These are phyloP conservation scores for Tympanuchus pallidicinctus DNA, from an alignment of 2,113 vertebrate genomes.

Conservation along the genomic window DNA sequence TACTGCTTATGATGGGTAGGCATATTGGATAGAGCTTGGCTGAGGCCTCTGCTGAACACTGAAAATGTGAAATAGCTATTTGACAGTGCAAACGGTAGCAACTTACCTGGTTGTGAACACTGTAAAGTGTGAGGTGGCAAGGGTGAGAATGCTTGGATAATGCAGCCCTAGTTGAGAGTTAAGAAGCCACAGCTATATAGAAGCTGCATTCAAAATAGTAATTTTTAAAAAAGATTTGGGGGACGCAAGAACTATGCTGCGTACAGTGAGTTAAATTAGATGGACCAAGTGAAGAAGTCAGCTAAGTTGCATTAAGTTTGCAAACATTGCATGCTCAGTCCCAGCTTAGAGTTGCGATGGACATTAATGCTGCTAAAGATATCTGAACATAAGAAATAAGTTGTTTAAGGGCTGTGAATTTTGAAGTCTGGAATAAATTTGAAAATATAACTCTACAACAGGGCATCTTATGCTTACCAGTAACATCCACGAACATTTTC, in stretches of 20 bases:
- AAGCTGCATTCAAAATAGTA: neutral
- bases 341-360: neutral
- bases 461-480: neutral
- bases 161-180: neutral
- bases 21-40: neutral
- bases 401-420: neutral
- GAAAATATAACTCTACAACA: neutral
- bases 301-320: neutral
- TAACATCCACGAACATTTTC: neutral
- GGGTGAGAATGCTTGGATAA: neutral
- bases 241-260: neutral
- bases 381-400: neutral
- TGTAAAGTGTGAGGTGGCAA: accelerated
- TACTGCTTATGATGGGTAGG: neutral
- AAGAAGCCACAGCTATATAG: neutral
- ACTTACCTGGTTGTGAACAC: accelerated
- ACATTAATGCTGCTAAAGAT: neutral
- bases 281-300: neutral
- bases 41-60: neutral
- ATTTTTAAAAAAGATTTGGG: neutral
- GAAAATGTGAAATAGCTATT: neutral
- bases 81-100: neutral
- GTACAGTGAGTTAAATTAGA: neutral
- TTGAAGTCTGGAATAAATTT: neutral
- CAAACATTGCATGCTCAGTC: neutral